Percentiles rank a stretch among this genome's conserved stretches.
These are phyloP conservation scores for Noctua janthe DNA, from an alignment of 2,888 invertebrate species.

Conservation along the genomic window DNA sequence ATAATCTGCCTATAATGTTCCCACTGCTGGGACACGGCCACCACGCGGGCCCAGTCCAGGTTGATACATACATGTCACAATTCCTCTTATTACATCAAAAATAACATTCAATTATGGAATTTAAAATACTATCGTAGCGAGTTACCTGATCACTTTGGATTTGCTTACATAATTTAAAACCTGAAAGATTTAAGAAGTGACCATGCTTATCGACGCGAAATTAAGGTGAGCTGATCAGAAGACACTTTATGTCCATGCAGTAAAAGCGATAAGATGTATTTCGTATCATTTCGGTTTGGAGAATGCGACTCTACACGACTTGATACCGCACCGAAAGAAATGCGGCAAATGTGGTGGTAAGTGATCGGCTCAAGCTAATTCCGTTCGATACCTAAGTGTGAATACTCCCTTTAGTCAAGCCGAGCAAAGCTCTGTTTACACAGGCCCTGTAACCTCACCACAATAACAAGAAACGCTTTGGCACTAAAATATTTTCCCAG, in stretches of 20 bases:
- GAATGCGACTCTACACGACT: not conserved
- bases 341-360: not conserved
- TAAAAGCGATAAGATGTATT: not conserved
- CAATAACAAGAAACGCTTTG: not conserved
- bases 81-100: no score
- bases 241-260: not conserved
- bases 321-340: not conserved
- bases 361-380: not conserved
- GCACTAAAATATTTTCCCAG: conserved; percentile 42
- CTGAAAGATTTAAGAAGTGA: not conserved
- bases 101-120: not conserved
- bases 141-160: not conserved
- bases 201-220: not conserved
- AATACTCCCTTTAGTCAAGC: not conserved
- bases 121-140: not conserved
- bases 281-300: not conserved
- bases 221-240: not conserved
- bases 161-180: not conserved
- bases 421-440: not conserved
- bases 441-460: not conserved
- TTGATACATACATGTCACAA: no score
- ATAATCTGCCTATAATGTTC: no score
- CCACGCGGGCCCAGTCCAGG: no score
- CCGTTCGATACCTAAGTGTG: not conserved
- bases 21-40: no score